These are phyloP conservation scores for Xiphias gladius DNA, from an alignment of 2,113 vertebrate species.

Conservation along the genomic window DNA sequence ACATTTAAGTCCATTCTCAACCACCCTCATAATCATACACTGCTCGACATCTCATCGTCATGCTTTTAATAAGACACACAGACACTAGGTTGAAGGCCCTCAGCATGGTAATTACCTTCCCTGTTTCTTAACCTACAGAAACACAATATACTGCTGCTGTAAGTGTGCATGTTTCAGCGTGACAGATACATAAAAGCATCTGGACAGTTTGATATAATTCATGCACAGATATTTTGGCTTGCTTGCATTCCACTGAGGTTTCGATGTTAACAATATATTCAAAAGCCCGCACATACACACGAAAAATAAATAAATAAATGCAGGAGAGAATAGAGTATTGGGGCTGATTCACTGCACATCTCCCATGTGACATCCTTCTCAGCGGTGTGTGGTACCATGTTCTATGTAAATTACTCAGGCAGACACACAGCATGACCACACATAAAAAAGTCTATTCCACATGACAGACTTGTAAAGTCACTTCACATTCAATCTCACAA, in stretches of 20 bases:
- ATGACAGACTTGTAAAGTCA: constrained; percentile 35
- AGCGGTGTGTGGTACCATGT: constrained; percentile 8
- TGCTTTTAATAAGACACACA: constrained; percentile 40
- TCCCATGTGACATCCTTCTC: constrained; percentile 45
- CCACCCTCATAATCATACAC: constrained; percentile 6
- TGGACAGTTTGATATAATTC: constrained; percentile 35
- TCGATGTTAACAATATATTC: constrained; percentile 41
- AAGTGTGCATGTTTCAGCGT: not conserved
- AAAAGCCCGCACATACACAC: not conserved
- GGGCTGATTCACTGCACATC: constrained; percentile 11
- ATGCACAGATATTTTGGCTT: constrained; percentile 21
- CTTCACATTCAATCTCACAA: not conserved
- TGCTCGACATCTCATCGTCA: not conserved
- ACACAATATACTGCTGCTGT: constrained; percentile 3
- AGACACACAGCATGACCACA: constrained; percentile 15
- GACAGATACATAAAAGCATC: constrained; percentile 5
- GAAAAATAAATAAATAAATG: constrained; percentile 19
- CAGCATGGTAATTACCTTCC: constrained; percentile 16
- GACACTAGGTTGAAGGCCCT: constrained; percentile 18
- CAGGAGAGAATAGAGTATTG: constrained; percentile 19
- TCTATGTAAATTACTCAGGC: constrained; percentile 43
- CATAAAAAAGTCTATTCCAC: constrained; percentile 18
- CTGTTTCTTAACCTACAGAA: constrained; percentile 10
- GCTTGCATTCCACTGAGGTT: constrained; percentile 25
- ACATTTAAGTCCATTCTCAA: constrained; percentile 28